These are phyloP conservation scores for Poecilus cupreus DNA, from an alignment of 2,888 invertebrate species.

Conservation along the genomic window DNA sequence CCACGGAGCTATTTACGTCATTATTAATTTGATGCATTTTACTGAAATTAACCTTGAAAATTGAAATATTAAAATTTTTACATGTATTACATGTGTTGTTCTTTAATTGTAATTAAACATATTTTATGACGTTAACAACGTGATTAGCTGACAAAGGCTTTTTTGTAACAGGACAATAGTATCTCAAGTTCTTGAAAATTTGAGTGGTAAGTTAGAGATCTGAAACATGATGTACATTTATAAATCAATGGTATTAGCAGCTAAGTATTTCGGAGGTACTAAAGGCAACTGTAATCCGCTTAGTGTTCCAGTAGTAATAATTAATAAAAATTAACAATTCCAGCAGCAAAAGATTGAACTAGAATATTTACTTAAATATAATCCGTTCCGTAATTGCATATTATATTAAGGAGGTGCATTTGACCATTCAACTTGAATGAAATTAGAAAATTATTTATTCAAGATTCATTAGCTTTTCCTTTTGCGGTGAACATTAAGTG, in stretches of 20 bases:
- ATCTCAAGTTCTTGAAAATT: too few species aligned
- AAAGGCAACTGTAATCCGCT: not conserved
- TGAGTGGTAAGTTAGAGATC: too few species aligned
- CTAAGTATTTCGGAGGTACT: not conserved
- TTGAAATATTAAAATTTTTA: too few species aligned
- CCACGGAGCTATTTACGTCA: too few species aligned
- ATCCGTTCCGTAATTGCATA: conserved; percentile 43
- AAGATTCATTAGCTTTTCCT: conserved; percentile 48
- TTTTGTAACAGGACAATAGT: too few species aligned
- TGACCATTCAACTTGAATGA: conserved; percentile 13
- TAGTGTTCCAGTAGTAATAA: not conserved
- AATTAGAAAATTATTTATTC: conserved; percentile 56
- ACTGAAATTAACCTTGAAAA: too few species aligned
- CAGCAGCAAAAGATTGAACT: not conserved
- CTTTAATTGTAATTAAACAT: too few species aligned
- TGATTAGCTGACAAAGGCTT: too few species aligned
- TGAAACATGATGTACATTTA: too few species aligned
- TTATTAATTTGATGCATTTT: too few species aligned
- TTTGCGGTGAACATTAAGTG: conserved; percentile 31
- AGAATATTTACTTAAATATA: conserved; percentile 26
- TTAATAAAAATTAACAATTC: conserved; percentile 2
- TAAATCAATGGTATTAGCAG: not conserved
- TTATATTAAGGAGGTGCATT: conserved; percentile 34
- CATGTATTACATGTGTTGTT: too few species aligned
- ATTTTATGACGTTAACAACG: too few species aligned